Evolutionary conservation across 2,797 vertebrate species (phyloP).

Genomic region (Sebastes hopkinsi): DNA sequence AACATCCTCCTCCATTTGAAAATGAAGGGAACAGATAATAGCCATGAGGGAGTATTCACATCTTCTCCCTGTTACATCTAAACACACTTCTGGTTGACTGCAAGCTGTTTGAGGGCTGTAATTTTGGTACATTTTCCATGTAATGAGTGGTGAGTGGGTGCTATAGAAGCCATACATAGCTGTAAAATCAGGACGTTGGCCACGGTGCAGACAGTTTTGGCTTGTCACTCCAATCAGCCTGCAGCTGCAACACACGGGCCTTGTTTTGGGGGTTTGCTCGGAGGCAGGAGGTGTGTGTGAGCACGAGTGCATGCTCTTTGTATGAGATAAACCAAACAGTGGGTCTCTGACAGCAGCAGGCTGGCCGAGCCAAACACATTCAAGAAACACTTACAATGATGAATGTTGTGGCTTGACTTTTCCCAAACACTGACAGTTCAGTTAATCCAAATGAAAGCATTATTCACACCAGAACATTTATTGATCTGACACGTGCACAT

Average conservation of each 20-base stretch:
- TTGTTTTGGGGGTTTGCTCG: constrained; percentile 4
- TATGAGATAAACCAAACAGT: constrained; percentile 17
- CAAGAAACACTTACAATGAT: constrained; percentile 47
- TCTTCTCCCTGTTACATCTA: constrained; percentile 37
- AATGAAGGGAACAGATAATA: constrained; percentile 22
- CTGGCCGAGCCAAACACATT: constrained; percentile 56
- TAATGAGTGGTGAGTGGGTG: constrained; percentile 53
- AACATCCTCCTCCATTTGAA: constrained; percentile 23
- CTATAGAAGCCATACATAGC: constrained; percentile 52
- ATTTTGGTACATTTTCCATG: constrained; percentile 58
- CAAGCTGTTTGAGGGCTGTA: constrained; percentile 40
- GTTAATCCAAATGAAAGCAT: constrained; percentile 48
- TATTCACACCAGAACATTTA: constrained; percentile 44
- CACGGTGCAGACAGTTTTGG: constrained; percentile 50
- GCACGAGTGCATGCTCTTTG: neutral
- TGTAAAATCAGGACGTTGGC: constrained; percentile 55
- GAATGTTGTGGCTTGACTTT: constrained; percentile 41
- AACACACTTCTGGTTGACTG: constrained; percentile 52
- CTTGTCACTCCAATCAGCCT: constrained; percentile 57
- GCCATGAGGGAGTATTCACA: constrained; percentile 25
- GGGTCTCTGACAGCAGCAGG: constrained; percentile 48
- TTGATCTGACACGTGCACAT: constrained; percentile 61
- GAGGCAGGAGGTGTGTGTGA: constrained; percentile 7
- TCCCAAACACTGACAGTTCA: constrained; percentile 40
- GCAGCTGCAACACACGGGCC: constrained; percentile 48